Evolutionary conservation across 1,140 invertebrate species (phyloP), one percentile per base, ranked within the genome.

Genomic region (Papilio xuthus): DNA sequence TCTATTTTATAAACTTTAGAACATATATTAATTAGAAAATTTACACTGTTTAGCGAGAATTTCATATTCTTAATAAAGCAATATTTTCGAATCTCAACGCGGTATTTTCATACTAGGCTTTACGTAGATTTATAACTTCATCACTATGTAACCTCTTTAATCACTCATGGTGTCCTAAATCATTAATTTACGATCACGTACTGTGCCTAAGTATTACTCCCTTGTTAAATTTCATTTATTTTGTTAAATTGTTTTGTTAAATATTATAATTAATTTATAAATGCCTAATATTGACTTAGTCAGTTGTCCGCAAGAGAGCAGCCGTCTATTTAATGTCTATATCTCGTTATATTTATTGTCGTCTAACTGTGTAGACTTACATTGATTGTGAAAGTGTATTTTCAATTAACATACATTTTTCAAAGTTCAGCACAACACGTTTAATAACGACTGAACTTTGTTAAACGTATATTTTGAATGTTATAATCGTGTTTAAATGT

Each of bases 41-140:
- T 47, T 47, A 26, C 44, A 73, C 13, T 4, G 13, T 67, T 67
- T 28, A 67, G 60, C 60, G 26, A 67, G 4, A 50, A n/a, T 20
- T 70, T 20, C 28, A n/a, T 70, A 42, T 71, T 71, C 13, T 47
- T 50, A 73, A 50, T 73, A 28, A 73, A 47, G 41, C n/a, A 47
- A 47, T 73, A 75, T 75, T 75, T 56, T 53, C 26, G 26, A 75
- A 75, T n/a, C 72, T 10, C 47, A n/a, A 32, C 18, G 72, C 72
- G 37, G n/a, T 76, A 76, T 76, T 76, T 76, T 76, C 74, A n/a
- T 76, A 76, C 56, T 76, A 23, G n/a, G 56, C 74, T 76, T 76
- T 76, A 76, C 32, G 32, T 76, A 67, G 60, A 67, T 28, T 67
- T 67, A 4, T 67, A 67, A 28, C 26, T 28, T 63, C 23, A 26